Evolutionary conservation across 1,140 invertebrate genomes (phyloP).

Genomic region (Anastrepha obliqua): DNA sequence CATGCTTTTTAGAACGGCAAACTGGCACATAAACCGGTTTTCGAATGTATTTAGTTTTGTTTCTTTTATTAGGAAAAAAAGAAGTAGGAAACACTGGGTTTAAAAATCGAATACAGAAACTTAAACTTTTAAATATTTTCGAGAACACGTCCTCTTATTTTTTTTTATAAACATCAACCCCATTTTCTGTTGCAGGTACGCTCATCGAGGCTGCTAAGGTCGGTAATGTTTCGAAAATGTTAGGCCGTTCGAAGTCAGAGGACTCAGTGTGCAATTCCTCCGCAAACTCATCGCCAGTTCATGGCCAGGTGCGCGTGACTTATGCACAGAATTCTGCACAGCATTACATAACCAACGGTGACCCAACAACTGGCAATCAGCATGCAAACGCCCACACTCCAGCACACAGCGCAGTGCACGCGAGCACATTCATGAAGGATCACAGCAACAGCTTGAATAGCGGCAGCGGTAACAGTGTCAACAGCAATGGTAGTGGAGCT

Average conservation of each 20-base stretch:
- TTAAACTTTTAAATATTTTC: too few relatives aligned
- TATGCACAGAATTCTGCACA: constrained; percentile 68
- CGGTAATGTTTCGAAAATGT: constrained; percentile 83
- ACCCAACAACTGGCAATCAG: constrained; percentile 13
- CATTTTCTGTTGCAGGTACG: constrained; percentile 77
- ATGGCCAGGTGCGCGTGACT: constrained; percentile 68
- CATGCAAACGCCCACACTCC: constrained; percentile 12
- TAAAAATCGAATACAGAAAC: too few relatives aligned
- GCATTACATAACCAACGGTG: constrained; percentile 61
- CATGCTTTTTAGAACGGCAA: too few relatives aligned
- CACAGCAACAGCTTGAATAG: constrained; percentile 49
- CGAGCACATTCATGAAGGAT: constrained; percentile 13
- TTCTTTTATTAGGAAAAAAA: too few relatives aligned
- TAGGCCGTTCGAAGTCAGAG: constrained; percentile 85
- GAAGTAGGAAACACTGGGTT: too few relatives aligned
- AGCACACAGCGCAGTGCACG: neutral
- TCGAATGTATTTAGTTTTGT: too few relatives aligned
- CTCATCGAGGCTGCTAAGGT: constrained; percentile 89
- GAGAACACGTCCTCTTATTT: too few relatives aligned
- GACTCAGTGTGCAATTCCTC: constrained; percentile 87
- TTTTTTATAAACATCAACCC: too few relatives aligned
- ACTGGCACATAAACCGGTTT: too few relatives aligned
- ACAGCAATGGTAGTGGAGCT: constrained; percentile 59
- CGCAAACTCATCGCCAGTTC: constrained; percentile 65
- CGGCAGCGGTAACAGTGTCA: constrained; percentile 36